A percentile compares a stretch with the other conserved stretches of the same genome.
Evolutionary conservation across 2,113 vertebrate species (phyloP).

Genomic region (Gorilla gorilla): DNA sequence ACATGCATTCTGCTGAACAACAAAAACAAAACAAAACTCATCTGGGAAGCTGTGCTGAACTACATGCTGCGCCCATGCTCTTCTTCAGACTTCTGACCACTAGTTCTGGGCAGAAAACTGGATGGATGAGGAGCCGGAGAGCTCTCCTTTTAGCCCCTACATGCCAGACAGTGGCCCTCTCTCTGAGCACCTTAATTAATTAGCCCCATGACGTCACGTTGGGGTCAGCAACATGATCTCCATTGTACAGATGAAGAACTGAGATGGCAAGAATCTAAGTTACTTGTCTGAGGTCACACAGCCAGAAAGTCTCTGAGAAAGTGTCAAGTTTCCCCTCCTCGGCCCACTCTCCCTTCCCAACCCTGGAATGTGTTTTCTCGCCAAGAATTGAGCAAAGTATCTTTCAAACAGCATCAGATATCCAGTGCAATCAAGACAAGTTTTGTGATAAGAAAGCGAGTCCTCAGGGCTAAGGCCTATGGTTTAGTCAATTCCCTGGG

Average conservation of each 20-base stretch:
- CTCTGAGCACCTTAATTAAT: background rate
- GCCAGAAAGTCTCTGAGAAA: background rate
- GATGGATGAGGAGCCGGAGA: background rate
- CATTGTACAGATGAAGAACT: background rate
- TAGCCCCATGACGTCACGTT: background rate
- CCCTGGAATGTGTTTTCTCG: background rate
- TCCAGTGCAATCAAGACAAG: background rate
- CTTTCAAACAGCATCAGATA: background rate
- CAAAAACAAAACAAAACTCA: too few species aligned
- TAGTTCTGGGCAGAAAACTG: background rate
- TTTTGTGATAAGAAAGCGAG: background rate
- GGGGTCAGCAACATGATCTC: background rate
- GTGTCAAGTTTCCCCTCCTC: background rate
- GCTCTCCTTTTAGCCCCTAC: background rate
- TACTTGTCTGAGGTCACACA: background rate
- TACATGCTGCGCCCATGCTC: accelerated
- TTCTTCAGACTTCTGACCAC: background rate
- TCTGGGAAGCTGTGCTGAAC: too few species aligned
- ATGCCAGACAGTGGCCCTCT: background rate
- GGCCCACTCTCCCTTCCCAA: background rate
- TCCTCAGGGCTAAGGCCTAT: background rate
- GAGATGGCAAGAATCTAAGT: background rate
- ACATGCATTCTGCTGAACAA: too few species aligned
- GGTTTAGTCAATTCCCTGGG: background rate
- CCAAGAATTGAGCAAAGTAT: background rate